Percentiles rank a stretch among this genome's conserved stretches.
These are phyloP conservation scores for Potorous gilbertii DNA, from an alignment of 2,797 vertebrate genomes.

Conservation along the genomic window DNA sequence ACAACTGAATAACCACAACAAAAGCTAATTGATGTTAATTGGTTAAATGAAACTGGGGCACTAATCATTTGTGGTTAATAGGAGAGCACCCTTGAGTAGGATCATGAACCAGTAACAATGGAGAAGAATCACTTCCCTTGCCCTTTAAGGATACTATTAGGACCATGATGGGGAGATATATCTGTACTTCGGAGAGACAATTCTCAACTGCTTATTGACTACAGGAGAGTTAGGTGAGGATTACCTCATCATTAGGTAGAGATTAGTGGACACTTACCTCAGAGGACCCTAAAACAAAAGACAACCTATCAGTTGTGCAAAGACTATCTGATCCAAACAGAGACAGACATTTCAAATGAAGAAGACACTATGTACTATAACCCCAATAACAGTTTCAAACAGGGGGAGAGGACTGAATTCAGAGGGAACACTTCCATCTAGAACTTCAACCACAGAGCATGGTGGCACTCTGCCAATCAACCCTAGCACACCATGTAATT, in stretches of 20 bases:
- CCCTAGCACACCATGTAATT: background rate
- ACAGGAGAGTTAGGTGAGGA: background rate
- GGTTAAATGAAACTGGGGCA: background rate
- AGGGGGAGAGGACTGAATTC: background rate
- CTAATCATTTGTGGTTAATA: background rate
- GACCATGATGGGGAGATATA: background rate
- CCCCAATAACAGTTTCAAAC: background rate
- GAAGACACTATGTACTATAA: background rate
- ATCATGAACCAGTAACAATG: background rate
- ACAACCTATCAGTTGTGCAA: background rate
- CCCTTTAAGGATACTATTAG: background rate
- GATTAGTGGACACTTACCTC: background rate
- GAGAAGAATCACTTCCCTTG: background rate
- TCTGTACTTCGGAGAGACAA: background rate
- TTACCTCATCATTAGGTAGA: background rate
- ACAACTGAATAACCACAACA: background rate
- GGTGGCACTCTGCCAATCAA: background rate
- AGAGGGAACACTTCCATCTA: background rate
- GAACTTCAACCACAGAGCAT: background rate
- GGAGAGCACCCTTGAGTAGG: background rate
- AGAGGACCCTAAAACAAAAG: background rate
- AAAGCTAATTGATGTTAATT: background rate
- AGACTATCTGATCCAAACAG: background rate
- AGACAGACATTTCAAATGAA: background rate
- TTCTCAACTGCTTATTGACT: background rate